Percentiles rank a stretch among this genome's conserved stretches.
These are phyloP conservation scores for Balaeniceps rex DNA, from an alignment of 2,113 vertebrate species.

Conservation along the genomic window DNA sequence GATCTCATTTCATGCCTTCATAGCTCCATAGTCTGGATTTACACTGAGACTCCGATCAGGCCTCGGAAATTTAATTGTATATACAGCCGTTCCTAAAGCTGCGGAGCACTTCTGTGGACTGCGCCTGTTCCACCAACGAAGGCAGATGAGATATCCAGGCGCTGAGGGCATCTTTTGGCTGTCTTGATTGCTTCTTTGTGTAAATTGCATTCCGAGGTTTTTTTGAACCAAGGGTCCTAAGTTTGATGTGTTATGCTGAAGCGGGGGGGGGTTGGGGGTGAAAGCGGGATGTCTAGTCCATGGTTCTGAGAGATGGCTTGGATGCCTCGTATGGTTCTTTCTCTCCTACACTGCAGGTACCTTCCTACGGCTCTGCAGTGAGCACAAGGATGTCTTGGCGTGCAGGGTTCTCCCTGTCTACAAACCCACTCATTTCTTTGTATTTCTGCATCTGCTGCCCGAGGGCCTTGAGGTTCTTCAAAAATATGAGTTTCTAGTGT, in stretches of 20 bases:
- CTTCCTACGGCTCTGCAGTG: background rate
- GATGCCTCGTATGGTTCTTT: background rate
- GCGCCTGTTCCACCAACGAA: fast-evolving
- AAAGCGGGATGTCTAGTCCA: background rate
- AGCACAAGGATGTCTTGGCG: background rate
- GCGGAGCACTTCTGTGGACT: background rate
- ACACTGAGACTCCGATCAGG: background rate
- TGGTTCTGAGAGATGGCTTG: background rate
- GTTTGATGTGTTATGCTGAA: background rate
- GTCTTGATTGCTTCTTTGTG: background rate
- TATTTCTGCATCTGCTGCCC: background rate
- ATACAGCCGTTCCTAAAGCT: background rate
- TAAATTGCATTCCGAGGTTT: background rate
- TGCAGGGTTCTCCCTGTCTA: background rate
- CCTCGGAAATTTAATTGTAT: background rate
- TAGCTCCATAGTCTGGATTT: background rate
- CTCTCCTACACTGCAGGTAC: background rate
- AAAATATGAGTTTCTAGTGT: background rate
- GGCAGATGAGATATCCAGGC: background rate
- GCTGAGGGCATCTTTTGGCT: background rate
- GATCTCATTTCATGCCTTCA: background rate
- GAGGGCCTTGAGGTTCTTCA: background rate
- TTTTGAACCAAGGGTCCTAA: background rate
- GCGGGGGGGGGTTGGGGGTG: too few relatives aligned
- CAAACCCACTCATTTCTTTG: background rate